These are phyloP conservation scores for Neoitamus cyanurus DNA, from an alignment of 2,888 invertebrate species.

Conservation along the genomic window DNA sequence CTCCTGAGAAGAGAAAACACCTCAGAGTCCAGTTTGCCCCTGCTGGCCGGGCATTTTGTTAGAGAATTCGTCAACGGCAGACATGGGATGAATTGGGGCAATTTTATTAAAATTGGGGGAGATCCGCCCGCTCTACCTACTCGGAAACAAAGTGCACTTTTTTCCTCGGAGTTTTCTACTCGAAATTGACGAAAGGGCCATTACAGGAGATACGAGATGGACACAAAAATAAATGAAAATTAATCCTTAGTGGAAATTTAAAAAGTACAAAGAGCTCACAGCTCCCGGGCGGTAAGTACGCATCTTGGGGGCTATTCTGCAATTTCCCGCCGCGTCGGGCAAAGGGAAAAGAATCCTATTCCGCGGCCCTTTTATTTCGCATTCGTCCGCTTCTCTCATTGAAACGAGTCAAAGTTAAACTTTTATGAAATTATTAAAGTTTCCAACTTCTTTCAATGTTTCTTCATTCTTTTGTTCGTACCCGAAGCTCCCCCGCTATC, in stretches of 20 bases:
- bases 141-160: constrained; percentile 10
- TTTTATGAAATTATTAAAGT: constrained; percentile 45
- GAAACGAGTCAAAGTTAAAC: constrained; percentile 44
- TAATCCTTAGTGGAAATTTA: constrained; percentile 41
- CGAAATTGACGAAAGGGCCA: constrained; percentile 14
- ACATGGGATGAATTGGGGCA: constrained; percentile 23
- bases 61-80: not conserved
- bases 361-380: not conserved
- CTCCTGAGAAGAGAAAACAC: not conserved
- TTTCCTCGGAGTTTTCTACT: not conserved
- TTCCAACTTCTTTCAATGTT: not conserved
- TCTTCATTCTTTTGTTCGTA: not conserved
- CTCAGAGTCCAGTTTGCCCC: too few relatives aligned
- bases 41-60: not conserved
- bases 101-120: constrained; percentile 7
- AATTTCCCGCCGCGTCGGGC: not conserved
- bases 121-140: not conserved
- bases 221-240: constrained; percentile 41
- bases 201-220: not conserved
- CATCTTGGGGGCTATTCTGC: constrained; percentile 14
- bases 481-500: not conserved
- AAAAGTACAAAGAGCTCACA: not conserved
- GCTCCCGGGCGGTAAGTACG: not conserved
- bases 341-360: not conserved
- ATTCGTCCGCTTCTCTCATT: not conserved